Conservation (phyloP, 1,140 invertebrate species). For the Drosophila sturtevanti region DNA sequence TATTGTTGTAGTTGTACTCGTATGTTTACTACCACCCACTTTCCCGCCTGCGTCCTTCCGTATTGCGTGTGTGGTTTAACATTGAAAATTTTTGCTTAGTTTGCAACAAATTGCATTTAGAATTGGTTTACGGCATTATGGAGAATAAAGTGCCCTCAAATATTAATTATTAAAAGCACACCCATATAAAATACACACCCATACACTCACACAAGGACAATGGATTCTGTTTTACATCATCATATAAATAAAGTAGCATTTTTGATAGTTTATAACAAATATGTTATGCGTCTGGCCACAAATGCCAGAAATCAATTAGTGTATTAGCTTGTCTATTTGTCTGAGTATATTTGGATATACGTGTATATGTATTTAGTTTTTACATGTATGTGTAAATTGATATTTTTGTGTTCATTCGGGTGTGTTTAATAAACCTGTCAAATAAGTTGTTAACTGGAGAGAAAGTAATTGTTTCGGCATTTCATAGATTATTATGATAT, state of each 20-base stretch:
- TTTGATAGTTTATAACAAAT: conserved; percentile 8
- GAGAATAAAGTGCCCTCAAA: conserved; percentile 22
- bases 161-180: conserved; percentile 61
- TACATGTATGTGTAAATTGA: conserved; percentile 22
- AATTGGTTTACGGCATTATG: conserved; percentile 33
- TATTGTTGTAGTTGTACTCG: conserved; percentile 53
- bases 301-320: conserved; percentile 57
- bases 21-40: background rate
- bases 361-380: background rate
- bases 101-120: conserved; percentile 49
- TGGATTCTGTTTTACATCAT: conserved; percentile 20
- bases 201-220: background rate
- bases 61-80: conserved; percentile 17
- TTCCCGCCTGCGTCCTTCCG: background rate
- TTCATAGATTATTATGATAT: too few species aligned
- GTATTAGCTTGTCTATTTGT: conserved; percentile 15
- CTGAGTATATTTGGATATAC: background rate
- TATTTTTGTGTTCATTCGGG: conserved; percentile 40
- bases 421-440: conserved; percentile 44
- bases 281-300: conserved; percentile 21
- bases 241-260: conserved; percentile 32
- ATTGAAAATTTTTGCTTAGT: conserved; percentile 25
- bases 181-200: background rate
- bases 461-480: too few species aligned
- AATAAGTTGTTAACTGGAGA: conserved; percentile 11